Evolutionary conservation across 92 coral and sea anemone species (phyloP), one percentile per base, ranked within the genome.

Genomic region (Phenganax stokvisi): DNA sequence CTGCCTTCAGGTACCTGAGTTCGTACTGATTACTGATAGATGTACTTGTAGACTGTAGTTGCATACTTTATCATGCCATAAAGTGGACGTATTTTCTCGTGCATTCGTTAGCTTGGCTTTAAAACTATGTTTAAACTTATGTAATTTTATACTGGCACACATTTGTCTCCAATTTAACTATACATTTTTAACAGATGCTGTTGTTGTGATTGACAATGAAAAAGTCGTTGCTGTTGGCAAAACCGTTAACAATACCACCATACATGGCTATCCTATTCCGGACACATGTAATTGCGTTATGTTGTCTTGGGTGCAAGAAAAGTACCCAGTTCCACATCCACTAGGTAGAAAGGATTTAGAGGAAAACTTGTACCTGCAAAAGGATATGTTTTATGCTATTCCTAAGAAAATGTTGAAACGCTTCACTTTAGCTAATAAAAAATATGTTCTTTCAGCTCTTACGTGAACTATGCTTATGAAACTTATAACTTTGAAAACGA

Each of bases 301-400:
- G 63, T 58, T 58, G 63, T 58, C 63, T 58, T 58, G 63, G 63
- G 63, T 58, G 63, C 63, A 58, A 58, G 63, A 58, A 58, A 58
- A 58, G 63, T 58, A 58, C 63, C 63, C 63, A 58, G 63, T 58
- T 58, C 63, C 63, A 58, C 63, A 2, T 58, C 63, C 1, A 58
- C 63, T 58, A 12, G 63, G 63, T n/a, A 58, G 63, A 58, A 58
- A 58, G 63, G 63, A 58, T 58, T 58, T 58, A 58, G 63, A 58
- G 63, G 63, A 58, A 58, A 58, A 58, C 63, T 58, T 58, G 63
- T 58, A 58, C 63, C 2, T 58, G 63, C 63, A 58, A 12, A 58
- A 58, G 63, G 63, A 58, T 58, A n/a, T n/a, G 63, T 58, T 58
- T n/a, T 58, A 58, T 8, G 63, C 63, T 12, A 58, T 58, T 58